Conservation (phyloP, 1,140 invertebrate genomes). For the Chironomus striatipennis region DNA sequence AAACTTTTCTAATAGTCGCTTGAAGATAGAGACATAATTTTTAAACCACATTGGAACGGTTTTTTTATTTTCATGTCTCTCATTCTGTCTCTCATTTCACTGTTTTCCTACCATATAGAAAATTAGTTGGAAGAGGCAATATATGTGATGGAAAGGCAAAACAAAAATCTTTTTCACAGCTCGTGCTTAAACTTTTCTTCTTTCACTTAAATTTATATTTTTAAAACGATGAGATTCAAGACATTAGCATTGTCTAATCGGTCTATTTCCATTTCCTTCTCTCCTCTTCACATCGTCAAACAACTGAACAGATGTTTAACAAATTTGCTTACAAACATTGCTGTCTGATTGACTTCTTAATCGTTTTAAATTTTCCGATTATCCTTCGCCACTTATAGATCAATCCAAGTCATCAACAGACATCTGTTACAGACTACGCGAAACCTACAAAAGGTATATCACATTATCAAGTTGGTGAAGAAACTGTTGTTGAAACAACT, state of each 20-base stretch:
- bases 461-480: constrained; percentile 43
- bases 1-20: not conserved
- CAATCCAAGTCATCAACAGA: constrained; percentile 49
- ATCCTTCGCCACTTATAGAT: constrained; percentile 40
- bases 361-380: not conserved
- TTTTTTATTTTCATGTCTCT: too few species aligned
- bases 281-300: too few species aligned
- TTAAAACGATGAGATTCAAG: too few species aligned
- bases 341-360: not conserved
- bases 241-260: too few species aligned
- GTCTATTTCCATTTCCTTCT: too few species aligned
- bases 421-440: constrained; percentile 60
- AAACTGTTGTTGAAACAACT: constrained; percentile 38
- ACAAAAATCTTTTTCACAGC: too few species aligned
- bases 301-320: not conserved
- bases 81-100: too few species aligned
- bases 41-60: not conserved
- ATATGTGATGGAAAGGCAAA: not conserved
- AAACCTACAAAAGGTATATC: constrained; percentile 55
- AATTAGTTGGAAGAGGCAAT: not conserved
- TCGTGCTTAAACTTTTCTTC: too few species aligned
- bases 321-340: not conserved
- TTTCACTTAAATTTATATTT: too few species aligned
- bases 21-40: not conserved
- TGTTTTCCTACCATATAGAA: too few species aligned